Evolutionary conservation across 2,113 vertebrate genomes (phyloP), one percentile per base, ranked within the genome.

Genomic region (Ia io): DNA sequence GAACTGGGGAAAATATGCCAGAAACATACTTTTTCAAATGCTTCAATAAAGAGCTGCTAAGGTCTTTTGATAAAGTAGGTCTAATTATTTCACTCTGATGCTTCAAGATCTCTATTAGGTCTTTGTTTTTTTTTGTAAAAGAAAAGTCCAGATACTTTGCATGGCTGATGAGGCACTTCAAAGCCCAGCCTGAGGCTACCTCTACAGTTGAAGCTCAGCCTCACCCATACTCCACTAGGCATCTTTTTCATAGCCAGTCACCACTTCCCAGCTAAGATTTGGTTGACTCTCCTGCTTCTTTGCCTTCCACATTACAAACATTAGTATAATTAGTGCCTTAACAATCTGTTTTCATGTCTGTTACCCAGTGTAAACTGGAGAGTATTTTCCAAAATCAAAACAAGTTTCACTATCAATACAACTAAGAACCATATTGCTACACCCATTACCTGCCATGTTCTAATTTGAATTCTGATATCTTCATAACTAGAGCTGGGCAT

Each of bases 191-290:
- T 42, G 20, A 0, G 42, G 32, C 37, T 30, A 2, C 22, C 14
- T 49, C 63, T 30, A 7, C 22, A 35, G 9, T 2, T 13, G 2
- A 1, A 0, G 9, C 11, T 40, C 42, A 49, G 11, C 47, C 25
- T 78, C 5, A 87, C 40, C 3, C 40, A 44, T 3, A 18, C 1
- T 9, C 14, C 17, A 44, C 23, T 30, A 5, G 7, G 28, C 16
- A 14, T 63, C 71, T 63, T n/a, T 35, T 63, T 13, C 30, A 78
- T 4, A 73, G 53, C 23, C 56, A 82, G 56, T 77, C 14, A 3
- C 37, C 32, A 42, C n/a, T 83, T 94, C 9, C 1, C 16, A 76
- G 51, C 9, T 88, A 84, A 84, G 9, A 3, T 4, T 83, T 49
- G 16, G 16, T 78, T 56, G 69, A 11, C 18, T 1, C 32, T 16